phyloP scores from a whole-genome alignment of 2,888 invertebrate genomes.

The Fragum fragum region DNA sequence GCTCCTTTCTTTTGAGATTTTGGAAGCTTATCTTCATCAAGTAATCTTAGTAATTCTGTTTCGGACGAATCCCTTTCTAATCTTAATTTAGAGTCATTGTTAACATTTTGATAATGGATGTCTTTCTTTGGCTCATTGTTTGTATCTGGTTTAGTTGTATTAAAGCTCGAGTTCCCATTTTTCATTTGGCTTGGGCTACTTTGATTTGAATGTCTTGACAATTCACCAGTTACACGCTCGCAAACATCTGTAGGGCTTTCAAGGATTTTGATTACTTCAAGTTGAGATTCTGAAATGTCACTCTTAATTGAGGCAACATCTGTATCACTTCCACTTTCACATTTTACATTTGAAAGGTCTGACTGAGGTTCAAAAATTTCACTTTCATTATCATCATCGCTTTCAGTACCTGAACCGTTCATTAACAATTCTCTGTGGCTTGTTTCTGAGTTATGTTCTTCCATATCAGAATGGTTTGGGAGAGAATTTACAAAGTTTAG shows the following conservation, averaged over 20 bases:
- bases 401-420: constrained; percentile 59
- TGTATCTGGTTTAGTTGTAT: background rate
- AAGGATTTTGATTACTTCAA: constrained; percentile 60
- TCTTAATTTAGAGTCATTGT: background rate
- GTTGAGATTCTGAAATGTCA: constrained; percentile 40
- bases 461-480: constrained; percentile 58
- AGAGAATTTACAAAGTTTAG: constrained; percentile 65
- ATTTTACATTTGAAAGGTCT: constrained; percentile 40
- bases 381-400: constrained; percentile 25
- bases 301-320: constrained; percentile 42
- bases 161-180: background rate
- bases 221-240: constrained; percentile 35
- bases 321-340: constrained; percentile 63
- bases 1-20: background rate
- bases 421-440: constrained; percentile 37
- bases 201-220: constrained; percentile 25
- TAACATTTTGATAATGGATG: background rate
- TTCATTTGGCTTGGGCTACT: constrained; percentile 9
- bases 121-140: constrained; percentile 4
- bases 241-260: constrained; percentile 57
- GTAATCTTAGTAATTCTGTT: constrained; percentile 23
- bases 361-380: constrained; percentile 18
- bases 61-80: constrained; percentile 22
- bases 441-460: constrained; percentile 50
- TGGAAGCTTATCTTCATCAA: constrained; percentile 1